Evolutionary conservation across 2,888 invertebrate species (phyloP), one percentile per base, ranked within the genome.

Genomic region (Acronicta psi): DNA sequence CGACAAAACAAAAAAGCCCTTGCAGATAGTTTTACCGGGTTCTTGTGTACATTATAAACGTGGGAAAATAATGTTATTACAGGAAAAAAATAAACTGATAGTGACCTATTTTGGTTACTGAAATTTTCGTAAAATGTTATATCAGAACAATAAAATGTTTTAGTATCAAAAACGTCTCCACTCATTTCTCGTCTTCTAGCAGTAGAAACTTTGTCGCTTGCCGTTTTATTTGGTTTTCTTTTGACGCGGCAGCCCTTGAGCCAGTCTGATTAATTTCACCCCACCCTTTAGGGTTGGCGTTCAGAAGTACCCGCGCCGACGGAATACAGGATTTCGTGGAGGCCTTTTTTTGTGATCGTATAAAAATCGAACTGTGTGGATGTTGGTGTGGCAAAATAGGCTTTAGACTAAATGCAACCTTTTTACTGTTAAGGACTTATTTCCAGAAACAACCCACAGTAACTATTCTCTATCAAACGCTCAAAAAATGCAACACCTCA

Each of bases 141-240:
- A 13, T 13, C 13, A 29, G 7, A 29, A 29, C 29, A 31, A 6
- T 34, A 3, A 43, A 11, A 16, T 13, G 0, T 7, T 16, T 31
- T 44, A 14, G 10, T 4, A 47, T 23, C 16, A 44, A 58, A 40
- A n/a, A 14, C 79, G 41, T 49, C 86, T 90, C 90, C 73, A 83
- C 53, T 9, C 63, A 59, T 53, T 71, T 37, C 59, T 62, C 72
- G 56, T 75, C 73, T 69, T 76, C 62, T n/a, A 10, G 50, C 52
- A 71, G 74, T 69, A 77, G 83, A 89, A 91, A 91, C 91, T 93
- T 93, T 93, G 93, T 92, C 94, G 91, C 91, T 92, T 92, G 92
- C 90, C 91, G 87, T 93, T 94, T 93, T 94, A 93, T 94, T 93
- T 91, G 90, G 84, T 89, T 93, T 94, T 94, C 94, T 94, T 94